Conservation (phyloP, 30 jellyfish, hydroid and myxozoan genomes). For the Mastigias papua region DNA sequence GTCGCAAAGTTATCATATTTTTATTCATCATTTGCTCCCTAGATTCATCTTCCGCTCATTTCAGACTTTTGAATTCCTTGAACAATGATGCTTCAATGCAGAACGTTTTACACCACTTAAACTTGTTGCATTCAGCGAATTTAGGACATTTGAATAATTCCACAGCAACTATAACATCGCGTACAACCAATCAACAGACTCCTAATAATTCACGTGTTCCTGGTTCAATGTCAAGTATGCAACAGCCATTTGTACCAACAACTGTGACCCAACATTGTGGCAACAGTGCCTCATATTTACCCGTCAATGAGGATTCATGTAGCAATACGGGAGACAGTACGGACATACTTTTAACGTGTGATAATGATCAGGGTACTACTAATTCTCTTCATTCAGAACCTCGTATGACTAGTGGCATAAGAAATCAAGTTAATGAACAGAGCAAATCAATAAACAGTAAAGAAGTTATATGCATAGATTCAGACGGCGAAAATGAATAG, state of each 20-base stretch:
- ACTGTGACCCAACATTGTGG: background rate
- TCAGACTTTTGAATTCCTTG: background rate
- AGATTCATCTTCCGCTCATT: constrained; percentile 4
- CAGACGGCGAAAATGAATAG: constrained; percentile 8
- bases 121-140: background rate
- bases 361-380: background rate
- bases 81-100: background rate
- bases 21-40: background rate
- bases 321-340: background rate
- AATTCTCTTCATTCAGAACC: background rate
- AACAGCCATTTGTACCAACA: background rate
- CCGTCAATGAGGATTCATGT: background rate
- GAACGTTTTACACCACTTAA: background rate
- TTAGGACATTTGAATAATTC: background rate
- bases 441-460: background rate
- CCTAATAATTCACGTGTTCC: background rate
- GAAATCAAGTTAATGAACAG: background rate
- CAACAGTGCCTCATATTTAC: background rate
- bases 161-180: background rate
- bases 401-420: background rate
- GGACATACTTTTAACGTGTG: background rate
- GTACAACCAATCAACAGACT: background rate
- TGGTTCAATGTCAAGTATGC: background rate
- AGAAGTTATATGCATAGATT: constrained; percentile 26
- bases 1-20: background rate